Conservation (phyloP, 2,888 invertebrate genomes). For the Chymomyza fuscimana region DNA sequence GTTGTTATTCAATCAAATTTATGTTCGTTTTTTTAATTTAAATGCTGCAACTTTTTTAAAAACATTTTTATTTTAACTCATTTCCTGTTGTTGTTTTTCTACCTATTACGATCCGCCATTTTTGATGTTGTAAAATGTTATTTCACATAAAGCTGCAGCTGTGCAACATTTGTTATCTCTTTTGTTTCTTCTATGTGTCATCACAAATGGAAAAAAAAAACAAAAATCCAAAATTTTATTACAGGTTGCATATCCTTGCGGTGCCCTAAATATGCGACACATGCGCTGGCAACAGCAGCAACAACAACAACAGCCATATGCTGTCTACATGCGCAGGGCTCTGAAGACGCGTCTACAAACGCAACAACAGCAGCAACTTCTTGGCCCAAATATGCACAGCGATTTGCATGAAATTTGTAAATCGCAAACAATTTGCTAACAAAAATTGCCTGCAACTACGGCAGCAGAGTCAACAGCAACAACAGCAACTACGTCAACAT, state of each 20-base stretch:
- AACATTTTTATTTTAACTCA: slow-evolving; percentile 31
- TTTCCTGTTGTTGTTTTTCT: slow-evolving; percentile 29
- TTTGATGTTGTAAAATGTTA: slow-evolving; percentile 46
- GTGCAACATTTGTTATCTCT: neutral
- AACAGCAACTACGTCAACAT: slow-evolving; percentile 46
- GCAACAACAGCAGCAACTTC: slow-evolving; percentile 27
- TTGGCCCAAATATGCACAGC: slow-evolving; percentile 34
- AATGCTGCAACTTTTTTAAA: slow-evolving; percentile 27
- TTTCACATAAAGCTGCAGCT: slow-evolving; percentile 12
- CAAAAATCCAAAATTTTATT: slow-evolving; percentile 38
- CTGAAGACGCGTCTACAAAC: slow-evolving; percentile 18
- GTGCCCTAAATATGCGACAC: slow-evolving; percentile 51
- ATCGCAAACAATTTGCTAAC: slow-evolving; percentile 61
- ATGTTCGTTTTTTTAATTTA: slow-evolving; percentile 20
- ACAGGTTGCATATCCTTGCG: slow-evolving; percentile 60
- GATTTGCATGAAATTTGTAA: slow-evolving; percentile 60
- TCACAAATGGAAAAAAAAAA: slow-evolving; percentile 30
- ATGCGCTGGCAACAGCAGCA: slow-evolving; percentile 52
- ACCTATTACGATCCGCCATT: slow-evolving; percentile 9
- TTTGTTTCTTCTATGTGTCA: slow-evolving; percentile 39
- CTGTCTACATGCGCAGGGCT: slow-evolving; percentile 32
- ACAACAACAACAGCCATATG: slow-evolving; percentile 30
- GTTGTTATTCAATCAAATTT: slow-evolving; percentile 9
- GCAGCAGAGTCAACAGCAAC: slow-evolving; percentile 39
- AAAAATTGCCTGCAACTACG: slow-evolving; percentile 55